Conservation (phyloP, 2,113 vertebrate species). For the Nothobranchius kuhntae region DNA sequence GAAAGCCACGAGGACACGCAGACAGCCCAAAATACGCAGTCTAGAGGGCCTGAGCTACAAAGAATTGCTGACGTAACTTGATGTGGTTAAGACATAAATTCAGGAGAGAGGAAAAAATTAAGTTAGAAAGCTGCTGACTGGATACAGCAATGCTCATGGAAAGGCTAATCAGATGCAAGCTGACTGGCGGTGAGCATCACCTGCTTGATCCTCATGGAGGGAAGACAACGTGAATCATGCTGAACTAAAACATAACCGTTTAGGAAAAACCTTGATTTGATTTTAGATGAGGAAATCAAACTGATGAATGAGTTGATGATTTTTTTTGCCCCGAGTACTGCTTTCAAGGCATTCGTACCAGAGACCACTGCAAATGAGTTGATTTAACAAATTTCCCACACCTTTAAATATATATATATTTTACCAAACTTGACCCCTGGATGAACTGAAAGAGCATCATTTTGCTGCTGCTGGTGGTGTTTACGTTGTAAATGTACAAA, state of each 20-base stretch:
- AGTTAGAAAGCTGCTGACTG: slow-evolving; percentile 45
- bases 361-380: too few relatives aligned
- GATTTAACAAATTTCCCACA: too few relatives aligned
- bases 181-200: slow-evolving; percentile 45
- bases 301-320: too few relatives aligned
- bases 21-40: slow-evolving; percentile 5
- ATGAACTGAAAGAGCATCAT: too few relatives aligned
- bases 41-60: slow-evolving; percentile 13
- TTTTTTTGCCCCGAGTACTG: too few relatives aligned
- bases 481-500: too few relatives aligned
- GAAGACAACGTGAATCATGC: slow-evolving; percentile 10
- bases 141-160: slow-evolving; percentile 55
- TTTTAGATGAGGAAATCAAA: neutral
- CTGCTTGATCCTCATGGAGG: slow-evolving; percentile 29
- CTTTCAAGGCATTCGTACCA: too few relatives aligned
- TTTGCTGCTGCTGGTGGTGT: too few relatives aligned
- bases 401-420: too few relatives aligned
- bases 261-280: neutral
- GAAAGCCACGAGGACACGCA: neutral
- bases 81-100: slow-evolving; percentile 44
- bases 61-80: slow-evolving; percentile 61
- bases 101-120: slow-evolving; percentile 3
- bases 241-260: slow-evolving; percentile 1
- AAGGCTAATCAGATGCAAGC: slow-evolving; percentile 14
- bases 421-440: too few relatives aligned